Percentiles rank a stretch among this genome's conserved stretches.
phyloP scores from a whole-genome alignment of 1,140 invertebrate species.

The Tetraneura akinire region DNA sequence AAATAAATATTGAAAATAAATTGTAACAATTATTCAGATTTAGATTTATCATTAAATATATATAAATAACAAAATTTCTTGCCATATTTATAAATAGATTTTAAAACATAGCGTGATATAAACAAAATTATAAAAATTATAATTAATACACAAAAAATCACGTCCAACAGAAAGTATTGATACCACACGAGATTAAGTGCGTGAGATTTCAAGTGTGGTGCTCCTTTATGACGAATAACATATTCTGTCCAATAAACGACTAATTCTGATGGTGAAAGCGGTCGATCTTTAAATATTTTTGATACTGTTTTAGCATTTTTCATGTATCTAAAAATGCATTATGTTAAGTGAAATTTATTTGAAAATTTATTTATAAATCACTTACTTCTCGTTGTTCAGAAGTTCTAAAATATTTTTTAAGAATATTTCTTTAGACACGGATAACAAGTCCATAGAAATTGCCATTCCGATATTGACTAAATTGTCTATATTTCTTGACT shows the following conservation, averaged over 20 bases:
- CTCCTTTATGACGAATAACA: slow-evolving; percentile 54
- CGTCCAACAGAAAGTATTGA: slow-evolving; percentile 54
- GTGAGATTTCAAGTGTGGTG: slow-evolving; percentile 51
- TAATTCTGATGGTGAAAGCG: neutral
- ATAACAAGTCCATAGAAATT: slow-evolving; percentile 56
- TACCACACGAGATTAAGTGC: slow-evolving; percentile 54
- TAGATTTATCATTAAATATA: neutral
- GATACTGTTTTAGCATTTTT: slow-evolving; percentile 29
- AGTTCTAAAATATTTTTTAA: slow-evolving; percentile 52
- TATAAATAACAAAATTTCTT: too few relatives aligned
- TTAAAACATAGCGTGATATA: neutral
- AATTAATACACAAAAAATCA: slow-evolving; percentile 23
- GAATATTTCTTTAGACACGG: slow-evolving; percentile 55
- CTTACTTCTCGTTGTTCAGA: slow-evolving; percentile 10
- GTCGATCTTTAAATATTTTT: slow-evolving; percentile 54
- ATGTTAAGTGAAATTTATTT: neutral
- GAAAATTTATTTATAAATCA: neutral
- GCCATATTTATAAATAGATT: neutral
- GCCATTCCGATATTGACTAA: slow-evolving; percentile 58
- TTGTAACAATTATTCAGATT: neutral
- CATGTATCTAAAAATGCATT: neutral
- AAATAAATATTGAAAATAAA: neutral
- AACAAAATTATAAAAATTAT: neutral
- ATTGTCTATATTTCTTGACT: slow-evolving; percentile 59
- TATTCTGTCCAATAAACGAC: slow-evolving; percentile 54